Conservation (phyloP, 2,888 invertebrate species). For the Caenorhabditis afra region DNA sequence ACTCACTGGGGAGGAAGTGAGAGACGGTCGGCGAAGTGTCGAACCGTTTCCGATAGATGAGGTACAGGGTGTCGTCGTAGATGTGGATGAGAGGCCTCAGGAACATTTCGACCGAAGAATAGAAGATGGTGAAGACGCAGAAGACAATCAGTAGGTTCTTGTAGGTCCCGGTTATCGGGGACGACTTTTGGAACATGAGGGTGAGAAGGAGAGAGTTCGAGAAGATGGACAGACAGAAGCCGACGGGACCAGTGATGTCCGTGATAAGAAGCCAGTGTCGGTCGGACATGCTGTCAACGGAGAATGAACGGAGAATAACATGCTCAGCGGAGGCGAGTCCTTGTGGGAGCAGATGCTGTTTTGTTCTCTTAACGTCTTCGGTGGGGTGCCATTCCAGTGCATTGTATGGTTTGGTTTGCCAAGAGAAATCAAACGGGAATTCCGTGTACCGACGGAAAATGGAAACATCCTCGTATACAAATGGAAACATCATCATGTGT, state of each 20-base stretch:
- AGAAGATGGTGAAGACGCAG: conserved; percentile 42
- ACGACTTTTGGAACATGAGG: conserved; percentile 11
- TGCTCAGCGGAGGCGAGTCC: no score
- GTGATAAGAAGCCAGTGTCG: conserved; percentile 15
- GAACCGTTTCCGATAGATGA: no score
- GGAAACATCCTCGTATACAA: not conserved
- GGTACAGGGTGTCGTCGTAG: conserved; percentile 41
- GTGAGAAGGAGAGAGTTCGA: conserved; percentile 9
- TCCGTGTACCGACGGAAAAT: not conserved
- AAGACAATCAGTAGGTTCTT: conserved; percentile 32
- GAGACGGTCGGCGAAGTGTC: no score
- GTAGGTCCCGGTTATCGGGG: conserved; percentile 34
- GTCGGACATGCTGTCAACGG: conserved; percentile 15
- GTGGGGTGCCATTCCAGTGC: no score
- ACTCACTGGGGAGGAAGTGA: no score
- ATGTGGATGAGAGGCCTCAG: conserved; percentile 41
- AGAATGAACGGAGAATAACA: not conserved
- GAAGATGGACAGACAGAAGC: not conserved
- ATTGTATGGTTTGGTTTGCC: no score
- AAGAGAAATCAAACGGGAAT: no score
- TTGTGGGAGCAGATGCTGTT: no score
- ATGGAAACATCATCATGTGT: no score
- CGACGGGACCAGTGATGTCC: conserved; percentile 13
- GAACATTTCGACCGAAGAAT: conserved; percentile 36
- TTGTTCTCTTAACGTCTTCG: no score